Base-by-base conservation (phyloP, 1,140 invertebrate genomes). In the Steinernema khuongi region DNA sequence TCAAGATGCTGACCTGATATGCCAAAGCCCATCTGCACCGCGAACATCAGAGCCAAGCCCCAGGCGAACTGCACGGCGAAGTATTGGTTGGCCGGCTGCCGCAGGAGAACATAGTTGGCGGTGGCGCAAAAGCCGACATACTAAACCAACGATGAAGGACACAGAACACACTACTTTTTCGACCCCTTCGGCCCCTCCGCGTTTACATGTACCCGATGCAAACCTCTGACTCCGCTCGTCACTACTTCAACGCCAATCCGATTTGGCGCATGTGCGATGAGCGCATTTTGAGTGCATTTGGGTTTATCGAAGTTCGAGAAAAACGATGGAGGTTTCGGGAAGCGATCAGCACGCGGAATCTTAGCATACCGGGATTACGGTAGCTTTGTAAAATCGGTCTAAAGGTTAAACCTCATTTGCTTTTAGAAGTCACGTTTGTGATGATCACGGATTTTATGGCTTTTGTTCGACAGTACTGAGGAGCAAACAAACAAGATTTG, bases 11-110 rank as follows among this genome's bases (percentile, higher is more conserved):
- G 7, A 67, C 66, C 66, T 7, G 29, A 67, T 11, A 67, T 18
- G 17, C 66, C 31, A 33, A 33, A 73, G 68, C 79, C 78, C 31
- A 82, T 33, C 30, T 80, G 73, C 17, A 68, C 66, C 30, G 74
- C 67, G 33, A 80, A 71, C 22, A 80, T 30, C 31, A 80, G 32
- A 17, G 70, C 72, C 28, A 79, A 67, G 4, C 79, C 79, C 79
- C 79, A 80, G 19, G 71, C 67, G 14, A 79, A 28, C n/a, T 31
- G 31, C 26, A 44, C 22, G 1, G 73, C 75, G 18, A 69, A 72
- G 1, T 30, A 22, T 28, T 33, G 44, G 17, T 79, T 74, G 7
- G 29, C 29, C 11, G 19, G 74, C 28, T 26, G 44, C 68, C 50
- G 26, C 26, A 22, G 33, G 50, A 70, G 72, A 31, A 78, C 69